Evolutionary conservation across 2,113 vertebrate genomes (phyloP), one percentile per base, ranked within the genome.

Genomic region (Ictidomys tridecemlineatus): DNA sequence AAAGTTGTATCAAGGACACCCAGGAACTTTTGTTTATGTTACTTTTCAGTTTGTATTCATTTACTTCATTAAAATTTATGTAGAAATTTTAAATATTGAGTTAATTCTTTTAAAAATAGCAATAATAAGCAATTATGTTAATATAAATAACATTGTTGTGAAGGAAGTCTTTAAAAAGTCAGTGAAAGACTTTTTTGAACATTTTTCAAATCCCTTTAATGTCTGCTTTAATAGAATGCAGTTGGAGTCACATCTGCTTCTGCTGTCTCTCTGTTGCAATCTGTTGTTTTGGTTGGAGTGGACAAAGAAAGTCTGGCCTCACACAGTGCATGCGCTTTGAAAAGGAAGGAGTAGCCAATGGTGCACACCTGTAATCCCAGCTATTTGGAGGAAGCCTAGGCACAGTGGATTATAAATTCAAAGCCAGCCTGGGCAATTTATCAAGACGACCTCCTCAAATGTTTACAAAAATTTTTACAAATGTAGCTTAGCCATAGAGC

Each of bases 231-330:
- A 8, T 56, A 69, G n/a, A 18, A 78, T n/a, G 61, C 83, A 53
- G n/a, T 77, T 67, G 58, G 72, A 34, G 72, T 65, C 58, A 58
- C 70, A 56, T 78, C 45, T 85, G 72, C 58, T 34, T 78, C 72
- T 69, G 45, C 82, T 85, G 72, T 53, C 69, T 28, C 37, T 28
- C 48, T 70, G 18, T 26, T 77, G 61, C 83, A 86, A 20, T 67
- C 63, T 78, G 61, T 61, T 92, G 17, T 78, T 77, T 58, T 77
- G 48, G 45, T 93, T 86, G 73, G 73, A 78, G 83, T n/a, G 63
- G 83, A n/a, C 85, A 20, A 53, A 45, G 83, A 86, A 77, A 85
- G 77, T 77, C 72, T 85, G 82, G 34, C 72, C 48, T 77, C 58
- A 42, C 32, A 77, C 8, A 67, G 14, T 65, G 16, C 20, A 86